Base-by-base conservation (phyloP, 1,140 invertebrate species). In the Apolygus lucorum region DNA sequence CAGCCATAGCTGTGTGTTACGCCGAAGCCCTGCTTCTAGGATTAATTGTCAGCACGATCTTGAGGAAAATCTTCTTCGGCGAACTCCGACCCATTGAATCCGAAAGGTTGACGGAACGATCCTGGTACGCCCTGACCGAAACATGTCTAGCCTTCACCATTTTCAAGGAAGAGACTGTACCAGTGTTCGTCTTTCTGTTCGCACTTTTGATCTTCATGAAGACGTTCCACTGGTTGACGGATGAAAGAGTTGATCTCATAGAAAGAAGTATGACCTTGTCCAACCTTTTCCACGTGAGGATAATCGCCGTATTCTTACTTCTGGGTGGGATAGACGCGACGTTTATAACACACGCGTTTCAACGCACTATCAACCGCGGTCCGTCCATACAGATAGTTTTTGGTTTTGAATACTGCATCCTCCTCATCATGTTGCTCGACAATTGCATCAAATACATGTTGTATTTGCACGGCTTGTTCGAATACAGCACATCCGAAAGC, bases 91-190 rank as follows among this genome's bases (percentile, higher is more conserved):
- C 26, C 11, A 42, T n/a, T 22, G 69, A 70, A 63, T 52, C 26
- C 1, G 69, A 63, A 83, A 84, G 86, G 76, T 75, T 87, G 13
- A 82, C 85, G 21, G 86, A 87, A 72, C 76, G 84, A 65, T 82
- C 83, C 0, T 88, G 86, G 84, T 87, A 86, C 78, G 85, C 84
- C 22, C 79, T 87, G 2, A 84, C 86, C 29, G 86, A 88, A 74
- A 88, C 86, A 0, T 87, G 86, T 76, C 75, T 88, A 52, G 84
- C 85, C 29, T 88, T 88, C 72, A 86, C 86, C 52, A 84, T 88
- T 21, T 88, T 88, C 76, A 70, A 27, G 27, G 63, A 67, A 22
- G 69, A 70, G 2, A 54, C 54, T 34, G 27, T 17, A 2, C 64
- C 28, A 14, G 26, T 28, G 11, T 67, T 67, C 28, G 27, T 63